A percentile compares a stretch with the other conserved stretches of the same genome.
These are phyloP conservation scores for Heliconius nattereri DNA, from an alignment of 1,140 invertebrate genomes.

Conservation along the genomic window DNA sequence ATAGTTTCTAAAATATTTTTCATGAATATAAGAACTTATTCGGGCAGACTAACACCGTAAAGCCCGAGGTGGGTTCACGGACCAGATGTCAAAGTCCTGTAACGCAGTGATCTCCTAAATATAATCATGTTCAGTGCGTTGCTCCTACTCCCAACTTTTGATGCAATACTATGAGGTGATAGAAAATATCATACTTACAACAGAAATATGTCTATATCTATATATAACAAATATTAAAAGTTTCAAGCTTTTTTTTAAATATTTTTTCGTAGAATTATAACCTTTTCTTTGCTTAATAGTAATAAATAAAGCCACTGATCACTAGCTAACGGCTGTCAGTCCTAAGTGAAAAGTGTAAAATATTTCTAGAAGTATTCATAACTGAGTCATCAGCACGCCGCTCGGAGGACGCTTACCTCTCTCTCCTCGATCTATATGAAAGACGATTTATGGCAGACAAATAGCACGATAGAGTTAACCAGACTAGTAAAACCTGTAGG, in stretches of 20 bases:
- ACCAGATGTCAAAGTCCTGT: constrained; percentile 51
- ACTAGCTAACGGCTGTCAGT: neutral
- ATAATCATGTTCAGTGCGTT: constrained; percentile 54
- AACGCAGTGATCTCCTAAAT: constrained; percentile 53
- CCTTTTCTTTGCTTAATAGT: neutral
- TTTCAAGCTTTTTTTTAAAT: neutral
- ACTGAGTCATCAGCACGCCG: constrained; percentile 36
- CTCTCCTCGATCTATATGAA: constrained; percentile 36
- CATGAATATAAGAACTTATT: constrained; percentile 17
- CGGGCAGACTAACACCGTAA: constrained; percentile 17
- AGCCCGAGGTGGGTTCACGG: constrained; percentile 35
- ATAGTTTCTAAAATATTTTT: neutral
- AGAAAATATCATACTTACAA: neutral
- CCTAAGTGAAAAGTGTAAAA: constrained; percentile 9
- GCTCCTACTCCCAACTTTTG: constrained; percentile 41
- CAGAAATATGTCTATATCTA: too few relatives aligned
- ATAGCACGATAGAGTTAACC: constrained; percentile 36
- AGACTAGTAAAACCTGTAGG: constrained; percentile 46
- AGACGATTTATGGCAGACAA: constrained; percentile 36
- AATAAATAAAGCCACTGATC: neutral
- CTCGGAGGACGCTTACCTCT: constrained; percentile 36
- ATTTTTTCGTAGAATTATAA: neutral
- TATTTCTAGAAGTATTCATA: constrained; percentile 32
- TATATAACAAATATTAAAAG: too few relatives aligned
- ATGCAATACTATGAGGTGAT: constrained; percentile 27